A percentile compares a stretch with the other conserved stretches of the same genome.
These are phyloP conservation scores for Elgonia sp. DNA, from an alignment of 2,888 invertebrate genomes.

Conservation along the genomic window DNA sequence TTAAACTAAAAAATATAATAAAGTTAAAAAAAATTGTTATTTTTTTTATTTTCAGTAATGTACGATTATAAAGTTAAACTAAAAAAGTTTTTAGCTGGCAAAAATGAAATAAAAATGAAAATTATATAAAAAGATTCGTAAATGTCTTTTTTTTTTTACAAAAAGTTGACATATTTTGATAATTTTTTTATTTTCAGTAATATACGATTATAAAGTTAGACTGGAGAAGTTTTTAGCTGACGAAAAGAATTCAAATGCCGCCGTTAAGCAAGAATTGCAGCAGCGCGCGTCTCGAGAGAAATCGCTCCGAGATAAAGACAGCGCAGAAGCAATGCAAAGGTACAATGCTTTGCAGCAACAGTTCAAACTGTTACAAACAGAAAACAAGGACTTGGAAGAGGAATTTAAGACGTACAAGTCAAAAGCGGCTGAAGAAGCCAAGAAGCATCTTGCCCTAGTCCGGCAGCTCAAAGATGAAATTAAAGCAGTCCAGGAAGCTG, in stretches of 20 bases:
- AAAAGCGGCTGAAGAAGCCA: constrained; percentile 81
- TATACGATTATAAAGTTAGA: constrained; percentile 85
- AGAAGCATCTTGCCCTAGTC: constrained; percentile 80
- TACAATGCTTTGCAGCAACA: constrained; percentile 85
- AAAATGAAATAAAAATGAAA: too few species aligned
- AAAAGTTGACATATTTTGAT: too few species aligned
- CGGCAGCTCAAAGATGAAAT: constrained; percentile 82
- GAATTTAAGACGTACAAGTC: constrained; percentile 83
- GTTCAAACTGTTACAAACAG: constrained; percentile 83
- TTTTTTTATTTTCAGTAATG: constrained; percentile 81
- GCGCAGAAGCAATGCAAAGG: constrained; percentile 83
- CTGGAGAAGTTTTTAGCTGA: constrained; percentile 85
- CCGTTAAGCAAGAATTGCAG: constrained; percentile 84
- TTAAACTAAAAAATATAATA: too few species aligned
- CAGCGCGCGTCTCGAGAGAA: constrained; percentile 84
- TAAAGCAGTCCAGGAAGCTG: constrained; percentile 79
- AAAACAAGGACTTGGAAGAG: constrained; percentile 84
- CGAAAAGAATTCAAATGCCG: constrained; percentile 85
- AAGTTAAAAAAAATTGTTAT: too few species aligned
- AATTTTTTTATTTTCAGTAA: constrained; percentile 80
- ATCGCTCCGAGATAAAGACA: constrained; percentile 84
- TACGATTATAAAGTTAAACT: too few species aligned
- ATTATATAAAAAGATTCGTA: too few species aligned
- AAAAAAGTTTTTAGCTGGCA: too few species aligned
- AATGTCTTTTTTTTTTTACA: too few species aligned